Evolutionary conservation across 2,797 vertebrate species (phyloP).

Genomic region (Chiloscyllium punctatum): DNA sequence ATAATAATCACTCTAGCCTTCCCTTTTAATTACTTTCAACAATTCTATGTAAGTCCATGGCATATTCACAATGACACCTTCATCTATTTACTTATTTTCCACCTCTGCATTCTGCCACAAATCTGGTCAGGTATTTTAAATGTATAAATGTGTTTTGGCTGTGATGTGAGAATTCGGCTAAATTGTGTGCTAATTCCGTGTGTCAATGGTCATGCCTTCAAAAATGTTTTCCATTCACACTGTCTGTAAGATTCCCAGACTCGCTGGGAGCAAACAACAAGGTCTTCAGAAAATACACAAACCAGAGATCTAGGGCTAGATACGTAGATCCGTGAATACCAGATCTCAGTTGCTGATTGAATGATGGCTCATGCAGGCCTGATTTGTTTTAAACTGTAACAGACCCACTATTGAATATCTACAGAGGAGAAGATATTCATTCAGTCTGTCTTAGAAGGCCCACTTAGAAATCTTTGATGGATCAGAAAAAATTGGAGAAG

Average conservation of each 20-base stretch:
- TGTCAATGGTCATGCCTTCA: not conserved
- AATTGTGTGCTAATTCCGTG: not conserved
- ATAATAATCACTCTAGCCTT: not conserved
- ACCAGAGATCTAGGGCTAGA: not conserved
- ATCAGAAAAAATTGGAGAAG: too few species aligned
- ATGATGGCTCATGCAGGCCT: not conserved
- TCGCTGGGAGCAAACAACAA: not conserved
- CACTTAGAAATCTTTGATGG: not conserved
- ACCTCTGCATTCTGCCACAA: not conserved
- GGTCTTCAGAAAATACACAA: not conserved
- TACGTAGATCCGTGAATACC: not conserved
- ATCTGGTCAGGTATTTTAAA: not conserved
- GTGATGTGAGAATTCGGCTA: not conserved
- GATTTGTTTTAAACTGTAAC: not conserved
- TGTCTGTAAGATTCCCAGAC: not conserved
- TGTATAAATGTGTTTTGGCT: not conserved
- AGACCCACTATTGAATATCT: not conserved
- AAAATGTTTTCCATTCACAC: not conserved
- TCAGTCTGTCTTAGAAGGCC: not conserved
- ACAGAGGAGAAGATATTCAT: not conserved
- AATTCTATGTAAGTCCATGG: not conserved
- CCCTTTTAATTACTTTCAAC: not conserved
- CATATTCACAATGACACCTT: not conserved
- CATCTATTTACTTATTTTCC: constrained; percentile 18
- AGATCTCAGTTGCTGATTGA: not conserved